Percentiles rank a stretch among this genome's conserved stretches.
Conservation (phyloP, 2,113 vertebrate species). For the Chauna torquata region DNA sequence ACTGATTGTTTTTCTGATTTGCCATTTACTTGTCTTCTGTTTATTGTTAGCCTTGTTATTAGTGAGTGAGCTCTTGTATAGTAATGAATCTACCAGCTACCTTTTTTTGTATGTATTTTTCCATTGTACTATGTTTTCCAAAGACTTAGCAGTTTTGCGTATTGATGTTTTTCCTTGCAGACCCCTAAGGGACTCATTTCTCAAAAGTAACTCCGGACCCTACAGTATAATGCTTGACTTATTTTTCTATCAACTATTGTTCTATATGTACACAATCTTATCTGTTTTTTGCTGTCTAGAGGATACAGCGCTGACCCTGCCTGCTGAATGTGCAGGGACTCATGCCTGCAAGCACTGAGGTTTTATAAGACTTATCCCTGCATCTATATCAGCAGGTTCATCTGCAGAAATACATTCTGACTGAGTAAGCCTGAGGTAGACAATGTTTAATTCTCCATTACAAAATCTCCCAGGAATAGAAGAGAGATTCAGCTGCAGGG, state of each 20-base stretch:
- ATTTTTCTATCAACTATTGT: constrained; percentile 66
- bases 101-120: constrained; percentile 16
- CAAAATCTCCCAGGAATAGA: constrained; percentile 70
- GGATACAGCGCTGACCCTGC: constrained; percentile 52
- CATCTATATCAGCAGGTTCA: constrained; percentile 70
- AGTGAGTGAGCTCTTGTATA: not conserved
- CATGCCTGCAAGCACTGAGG: constrained; percentile 66
- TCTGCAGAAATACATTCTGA: constrained; percentile 79
- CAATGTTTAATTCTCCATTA: constrained; percentile 79
- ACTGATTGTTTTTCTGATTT: not conserved
- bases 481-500: constrained; percentile 75
- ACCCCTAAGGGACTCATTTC: constrained; percentile 62
- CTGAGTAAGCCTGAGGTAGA: constrained; percentile 78
- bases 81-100: not conserved
- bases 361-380: constrained; percentile 61
- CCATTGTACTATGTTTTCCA: constrained; percentile 36
- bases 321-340: constrained; percentile 43
- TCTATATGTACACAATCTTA: constrained; percentile 46
- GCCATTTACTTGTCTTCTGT: not conserved
- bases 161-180: constrained; percentile 57
- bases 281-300: constrained; percentile 55
- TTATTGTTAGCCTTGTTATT: constrained; percentile 33
- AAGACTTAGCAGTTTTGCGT: constrained; percentile 61
- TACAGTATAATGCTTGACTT: constrained; percentile 58
- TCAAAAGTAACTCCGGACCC: constrained; percentile 54